These are phyloP conservation scores for Lamproptera curius DNA, from an alignment of 2,888 invertebrate genomes.

Conservation along the genomic window DNA sequence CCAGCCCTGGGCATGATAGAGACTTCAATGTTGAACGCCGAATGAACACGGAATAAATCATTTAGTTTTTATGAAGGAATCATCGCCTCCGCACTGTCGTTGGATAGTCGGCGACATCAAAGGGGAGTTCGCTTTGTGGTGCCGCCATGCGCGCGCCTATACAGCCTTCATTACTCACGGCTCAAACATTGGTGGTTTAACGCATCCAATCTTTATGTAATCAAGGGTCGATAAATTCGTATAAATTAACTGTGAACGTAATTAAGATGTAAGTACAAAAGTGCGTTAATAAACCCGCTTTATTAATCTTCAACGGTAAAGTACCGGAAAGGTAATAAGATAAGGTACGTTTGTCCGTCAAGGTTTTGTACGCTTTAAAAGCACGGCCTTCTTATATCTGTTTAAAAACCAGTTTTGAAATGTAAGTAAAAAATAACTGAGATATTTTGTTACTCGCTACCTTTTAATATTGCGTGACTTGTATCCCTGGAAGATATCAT, in stretches of 20 bases:
- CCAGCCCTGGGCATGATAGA: slow-evolving; percentile 29
- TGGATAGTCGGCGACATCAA: slow-evolving; percentile 28
- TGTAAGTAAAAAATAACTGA: no score
- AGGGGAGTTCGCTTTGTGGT: slow-evolving; percentile 42
- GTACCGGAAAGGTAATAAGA: no score
- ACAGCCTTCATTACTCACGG: slow-evolving; percentile 60
- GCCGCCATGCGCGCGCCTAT: slow-evolving; percentile 52
- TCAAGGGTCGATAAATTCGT: not conserved
- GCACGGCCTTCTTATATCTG: no score
- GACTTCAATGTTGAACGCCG: slow-evolving; percentile 35
- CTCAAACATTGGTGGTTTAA: slow-evolving; percentile 2
- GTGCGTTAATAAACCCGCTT: no score
- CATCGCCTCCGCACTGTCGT: slow-evolving; percentile 65
- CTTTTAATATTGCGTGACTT: not conserved
- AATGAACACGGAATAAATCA: slow-evolving; percentile 62
- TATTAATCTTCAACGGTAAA: no score
- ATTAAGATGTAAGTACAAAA: no score
- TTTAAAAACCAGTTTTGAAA: no score
- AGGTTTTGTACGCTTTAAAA: no score
- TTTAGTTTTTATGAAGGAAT: slow-evolving; percentile 71
- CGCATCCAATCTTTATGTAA: not conserved
- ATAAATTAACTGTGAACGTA: no score
- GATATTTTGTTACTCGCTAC: no score
- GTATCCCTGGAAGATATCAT: not conserved
- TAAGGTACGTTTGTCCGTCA: no score